A percentile compares a stretch with the other conserved stretches of the same genome.
Conservation (phyloP, 1,140 invertebrate species). For the Pteromalus puparum region DNA sequence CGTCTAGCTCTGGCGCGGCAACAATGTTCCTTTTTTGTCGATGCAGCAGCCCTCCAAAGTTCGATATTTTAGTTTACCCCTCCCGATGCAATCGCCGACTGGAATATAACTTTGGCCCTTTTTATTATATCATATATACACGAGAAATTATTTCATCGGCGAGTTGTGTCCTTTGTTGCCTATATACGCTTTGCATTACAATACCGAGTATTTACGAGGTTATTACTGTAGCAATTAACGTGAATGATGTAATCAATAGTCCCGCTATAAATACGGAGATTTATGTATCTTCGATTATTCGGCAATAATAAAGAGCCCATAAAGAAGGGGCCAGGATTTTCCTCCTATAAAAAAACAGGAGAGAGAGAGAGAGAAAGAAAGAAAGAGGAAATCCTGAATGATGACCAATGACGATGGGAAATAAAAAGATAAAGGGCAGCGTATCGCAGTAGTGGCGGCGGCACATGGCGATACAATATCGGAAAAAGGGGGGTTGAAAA, state of each 20-base stretch:
- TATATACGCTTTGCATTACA: neutral
- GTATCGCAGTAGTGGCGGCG: too few relatives aligned
- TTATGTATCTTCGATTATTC: slow-evolving; percentile 39
- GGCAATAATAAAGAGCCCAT: slow-evolving; percentile 34
- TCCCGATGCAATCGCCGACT: neutral
- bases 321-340: slow-evolving; percentile 19
- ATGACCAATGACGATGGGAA: slow-evolving; percentile 45
- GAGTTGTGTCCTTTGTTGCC: too few relatives aligned
- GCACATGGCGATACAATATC: slow-evolving; percentile 35
- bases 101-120: neutral
- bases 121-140: neutral
- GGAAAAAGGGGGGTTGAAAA: slow-evolving; percentile 22
- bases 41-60: neutral
- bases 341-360: neutral
- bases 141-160: too few relatives aligned
- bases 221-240: slow-evolving; percentile 13
- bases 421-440: slow-evolving; percentile 46
- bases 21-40: neutral
- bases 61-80: slow-evolving; percentile 15
- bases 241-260: neutral
- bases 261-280: slow-evolving; percentile 6
- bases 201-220: neutral
- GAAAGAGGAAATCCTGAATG: slow-evolving; percentile 24
- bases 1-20: neutral
- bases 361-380: slow-evolving; percentile 12